A percentile compares a stretch with the other conserved stretches of the same genome.
These are phyloP conservation scores for Wasmannia auropunctata DNA, from an alignment of 1,140 invertebrate species.

Conservation along the genomic window DNA sequence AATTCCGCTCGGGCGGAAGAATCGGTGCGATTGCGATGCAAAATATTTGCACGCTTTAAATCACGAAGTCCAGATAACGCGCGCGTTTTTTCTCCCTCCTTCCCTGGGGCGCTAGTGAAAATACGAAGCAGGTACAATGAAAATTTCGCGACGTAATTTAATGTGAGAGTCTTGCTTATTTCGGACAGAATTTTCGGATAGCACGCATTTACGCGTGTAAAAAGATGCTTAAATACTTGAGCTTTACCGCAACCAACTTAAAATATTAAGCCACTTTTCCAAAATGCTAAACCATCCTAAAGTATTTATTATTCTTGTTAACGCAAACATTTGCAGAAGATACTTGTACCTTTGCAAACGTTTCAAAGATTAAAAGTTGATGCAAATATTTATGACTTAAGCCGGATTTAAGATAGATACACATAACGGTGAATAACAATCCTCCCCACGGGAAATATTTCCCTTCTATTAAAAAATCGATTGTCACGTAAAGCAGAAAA, in stretches of 20 bases:
- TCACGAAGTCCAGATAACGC: slow-evolving; percentile 48
- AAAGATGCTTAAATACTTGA: neutral
- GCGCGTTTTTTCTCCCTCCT: neutral
- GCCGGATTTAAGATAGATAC: neutral
- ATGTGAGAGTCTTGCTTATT: neutral
- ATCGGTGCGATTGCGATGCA: slow-evolving; percentile 24
- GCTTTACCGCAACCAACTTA: neutral
- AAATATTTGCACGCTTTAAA: slow-evolving; percentile 50
- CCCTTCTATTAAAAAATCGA: neutral
- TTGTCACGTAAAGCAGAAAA: neutral
- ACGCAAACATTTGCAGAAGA: neutral
- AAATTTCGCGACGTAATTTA: slow-evolving; percentile 14
- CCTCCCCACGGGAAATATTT: neutral
- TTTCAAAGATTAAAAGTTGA: neutral
- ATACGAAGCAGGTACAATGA: neutral
- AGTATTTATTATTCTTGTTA: neutral
- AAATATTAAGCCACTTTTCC: neutral
- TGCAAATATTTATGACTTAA: neutral
- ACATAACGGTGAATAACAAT: neutral
- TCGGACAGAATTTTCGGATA: neutral
- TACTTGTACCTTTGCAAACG: neutral
- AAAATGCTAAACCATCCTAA: neutral
- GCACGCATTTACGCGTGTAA: neutral
- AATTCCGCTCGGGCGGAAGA: slow-evolving; percentile 9
- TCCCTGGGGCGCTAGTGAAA: neutral